These are phyloP conservation scores for Pluvianellus socialis DNA, from an alignment of 2,113 vertebrate species.

Conservation along the genomic window DNA sequence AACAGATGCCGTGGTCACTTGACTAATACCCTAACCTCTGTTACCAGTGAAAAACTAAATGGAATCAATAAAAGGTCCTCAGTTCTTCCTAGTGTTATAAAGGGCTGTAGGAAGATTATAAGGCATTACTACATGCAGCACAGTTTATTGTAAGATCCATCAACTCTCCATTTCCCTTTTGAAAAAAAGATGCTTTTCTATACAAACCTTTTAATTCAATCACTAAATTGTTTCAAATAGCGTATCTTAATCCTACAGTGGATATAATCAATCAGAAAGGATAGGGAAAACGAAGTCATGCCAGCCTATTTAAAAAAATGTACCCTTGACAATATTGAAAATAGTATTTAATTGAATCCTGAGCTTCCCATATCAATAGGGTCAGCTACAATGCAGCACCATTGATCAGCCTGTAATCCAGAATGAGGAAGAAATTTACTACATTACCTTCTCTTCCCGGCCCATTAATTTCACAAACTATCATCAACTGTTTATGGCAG, in stretches of 20 bases:
- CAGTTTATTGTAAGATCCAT: background rate
- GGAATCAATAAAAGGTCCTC: background rate
- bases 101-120: background rate
- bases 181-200: background rate
- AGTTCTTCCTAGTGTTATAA: background rate
- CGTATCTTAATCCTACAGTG: background rate
- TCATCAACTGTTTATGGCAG: conserved; percentile 52
- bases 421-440: conserved; percentile 24
- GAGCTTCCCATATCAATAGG: background rate
- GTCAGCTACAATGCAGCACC: background rate
- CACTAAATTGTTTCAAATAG: background rate
- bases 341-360: background rate
- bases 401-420: conserved; percentile 44
- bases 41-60: background rate
- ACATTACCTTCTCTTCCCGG: background rate
- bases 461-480: conserved; percentile 32
- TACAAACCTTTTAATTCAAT: background rate
- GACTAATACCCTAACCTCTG: background rate
- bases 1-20: background rate
- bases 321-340: background rate
- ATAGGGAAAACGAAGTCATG: background rate
- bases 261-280: background rate
- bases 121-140: background rate
- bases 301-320: background rate
- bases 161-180: background rate